Evolutionary conservation across 2,113 vertebrate genomes (phyloP).

Genomic region (Arothron firmamentum): DNA sequence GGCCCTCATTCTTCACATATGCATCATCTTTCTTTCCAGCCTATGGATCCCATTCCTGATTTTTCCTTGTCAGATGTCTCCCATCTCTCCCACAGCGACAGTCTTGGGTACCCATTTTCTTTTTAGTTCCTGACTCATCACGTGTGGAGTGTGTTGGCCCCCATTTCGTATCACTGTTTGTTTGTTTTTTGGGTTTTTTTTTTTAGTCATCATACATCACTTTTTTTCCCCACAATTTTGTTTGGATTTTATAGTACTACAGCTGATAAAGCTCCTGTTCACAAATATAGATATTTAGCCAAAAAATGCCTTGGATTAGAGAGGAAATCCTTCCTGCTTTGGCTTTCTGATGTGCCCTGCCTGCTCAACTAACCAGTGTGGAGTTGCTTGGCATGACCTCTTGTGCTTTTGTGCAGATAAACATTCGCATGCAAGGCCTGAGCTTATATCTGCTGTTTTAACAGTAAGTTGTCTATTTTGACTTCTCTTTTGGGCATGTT

Average conservation of each 20-base stretch:
- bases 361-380: constrained; percentile 56
- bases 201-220: neutral
- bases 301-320: neutral
- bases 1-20: constrained; percentile 75
- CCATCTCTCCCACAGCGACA: constrained; percentile 73
- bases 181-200: neutral
- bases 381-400: constrained; percentile 21
- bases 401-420: constrained; percentile 39
- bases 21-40: constrained; percentile 87
- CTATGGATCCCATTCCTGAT: constrained; percentile 89
- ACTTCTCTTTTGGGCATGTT: constrained; percentile 6
- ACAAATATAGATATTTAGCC: neutral
- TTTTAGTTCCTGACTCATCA: constrained; percentile 52
- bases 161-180: neutral
- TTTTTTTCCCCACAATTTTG: constrained; percentile 1
- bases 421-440: constrained; percentile 40
- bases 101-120: constrained; percentile 82
- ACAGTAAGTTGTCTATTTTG: neutral
- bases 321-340: too few relatives aligned
- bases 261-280: neutral
- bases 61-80: constrained; percentile 82
- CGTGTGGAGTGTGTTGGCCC: constrained; percentile 52
- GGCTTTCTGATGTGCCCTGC: constrained; percentile 19
- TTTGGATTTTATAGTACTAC: neutral
- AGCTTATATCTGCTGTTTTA: too few relatives aligned